phyloP scores from a whole-genome alignment of 53 echinoderm and acorn worm species.

The Temnopleurus reevesii region DNA sequence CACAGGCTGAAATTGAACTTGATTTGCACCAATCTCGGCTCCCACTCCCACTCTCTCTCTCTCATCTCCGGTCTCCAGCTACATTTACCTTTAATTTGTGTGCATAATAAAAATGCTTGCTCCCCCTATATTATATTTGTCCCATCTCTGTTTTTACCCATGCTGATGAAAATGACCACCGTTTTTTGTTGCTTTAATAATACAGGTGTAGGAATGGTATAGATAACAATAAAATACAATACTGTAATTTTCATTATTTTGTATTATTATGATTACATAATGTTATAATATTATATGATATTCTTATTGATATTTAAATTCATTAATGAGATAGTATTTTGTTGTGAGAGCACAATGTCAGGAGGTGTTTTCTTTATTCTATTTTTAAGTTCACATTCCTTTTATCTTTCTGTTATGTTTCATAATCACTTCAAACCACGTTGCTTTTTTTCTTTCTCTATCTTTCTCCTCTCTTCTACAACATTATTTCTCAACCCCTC shows the following conservation, averaged over 20 bases:
- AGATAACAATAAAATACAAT: too few relatives aligned
- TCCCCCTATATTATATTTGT: not conserved
- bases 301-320: too few relatives aligned
- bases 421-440: not conserved
- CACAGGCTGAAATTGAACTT: conserved; percentile 48
- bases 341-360: too few relatives aligned
- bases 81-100: not conserved
- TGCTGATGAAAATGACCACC: too few relatives aligned
- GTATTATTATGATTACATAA: too few relatives aligned
- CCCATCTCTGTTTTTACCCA: not conserved
- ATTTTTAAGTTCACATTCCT: not conserved
- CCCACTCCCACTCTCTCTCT: not conserved
- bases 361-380: not conserved
- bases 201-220: too few relatives aligned
- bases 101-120: too few relatives aligned
- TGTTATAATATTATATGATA: too few relatives aligned
- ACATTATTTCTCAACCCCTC: not conserved
- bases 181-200: too few relatives aligned
- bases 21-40: conserved; percentile 30
- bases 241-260: too few relatives aligned
- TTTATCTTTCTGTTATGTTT: not conserved
- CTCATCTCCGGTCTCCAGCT: not conserved
- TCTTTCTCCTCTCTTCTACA: not conserved
- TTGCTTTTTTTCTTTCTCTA: not conserved
- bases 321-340: too few relatives aligned